Base-by-base conservation (phyloP, 2,888 invertebrate genomes). In the Panopea generosa region DNA sequence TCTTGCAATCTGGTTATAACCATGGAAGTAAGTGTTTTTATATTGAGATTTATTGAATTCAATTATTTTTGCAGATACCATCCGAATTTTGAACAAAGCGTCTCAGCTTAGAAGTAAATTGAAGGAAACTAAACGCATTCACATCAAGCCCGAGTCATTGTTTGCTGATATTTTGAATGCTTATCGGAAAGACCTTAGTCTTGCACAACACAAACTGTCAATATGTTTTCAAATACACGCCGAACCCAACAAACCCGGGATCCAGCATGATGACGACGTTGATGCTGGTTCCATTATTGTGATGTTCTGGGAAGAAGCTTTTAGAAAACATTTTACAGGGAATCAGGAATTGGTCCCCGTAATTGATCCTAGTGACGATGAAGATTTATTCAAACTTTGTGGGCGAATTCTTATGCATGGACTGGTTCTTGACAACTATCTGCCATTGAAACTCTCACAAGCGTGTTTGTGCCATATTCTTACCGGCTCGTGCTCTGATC, bases 231-330 rank as follows among this genome's bases (percentile, higher is more conserved):
- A 76, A 49, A 29, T 38, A 0, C 60, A 73, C 20, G 38, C 27
- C 24, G 38, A 18, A 22, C 52, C 55, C 3, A 56, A 69, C 16
- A 50, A 63, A 24, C 14, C 40, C 2, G 56, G 45, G 29, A 49
- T 27, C 24, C 40, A 11, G 27, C 61, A 55, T 49, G 70, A 80
- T 29, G 71, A 79, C 16, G 66, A 68, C 27, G 18, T 74, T 1
- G 65, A 73, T 14, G 9, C 70, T 56, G 65, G 77, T 61, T 63
- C 74, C 52, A 56, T 77, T 20, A 77, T 84, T 33, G 79, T 79
- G 0, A 76, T 75, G 56, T 86, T 86, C 62, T 86, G 86, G 86
- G 70, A 77, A n/a, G 84, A 83, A 62, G 77, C 81, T n/a, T 83
- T 86, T 47, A 56, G 76, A 45, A 69, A 69, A 14, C 73, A 74